A percentile compares a stretch with the other conserved stretches of the same genome.
These are phyloP conservation scores for Romanogobio albipinnatus DNA, from an alignment of 2,113 vertebrate genomes.

Conservation along the genomic window DNA sequence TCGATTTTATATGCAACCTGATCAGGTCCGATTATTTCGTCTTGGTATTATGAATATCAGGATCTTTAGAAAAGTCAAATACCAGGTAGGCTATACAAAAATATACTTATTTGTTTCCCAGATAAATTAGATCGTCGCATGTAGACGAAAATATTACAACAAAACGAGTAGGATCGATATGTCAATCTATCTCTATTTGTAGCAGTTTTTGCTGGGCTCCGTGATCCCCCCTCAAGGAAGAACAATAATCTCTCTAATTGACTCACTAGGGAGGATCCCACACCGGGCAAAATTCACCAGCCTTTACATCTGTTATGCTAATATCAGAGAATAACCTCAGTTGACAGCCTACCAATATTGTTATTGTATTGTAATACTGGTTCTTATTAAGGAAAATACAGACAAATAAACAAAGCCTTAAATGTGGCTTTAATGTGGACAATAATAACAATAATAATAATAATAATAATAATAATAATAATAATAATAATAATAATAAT, in stretches of 20 bases:
- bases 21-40: not conserved
- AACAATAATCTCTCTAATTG: constrained; percentile 99
- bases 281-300: constrained; percentile 80
- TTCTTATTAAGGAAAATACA: not conserved
- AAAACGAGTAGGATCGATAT: constrained; percentile 88
- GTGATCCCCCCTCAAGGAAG: constrained; percentile 96
- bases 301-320: constrained; percentile 91
- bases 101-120: constrained; percentile 56
- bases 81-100: constrained; percentile 50
- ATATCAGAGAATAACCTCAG: constrained; percentile 70
- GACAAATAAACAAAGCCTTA: not conserved
- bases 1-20: not conserved
- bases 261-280: constrained; percentile 96
- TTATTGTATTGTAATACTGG: constrained; percentile 9
- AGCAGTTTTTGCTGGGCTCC: constrained; percentile 81
- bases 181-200: constrained; percentile 91
- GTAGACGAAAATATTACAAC: constrained; percentile 71
- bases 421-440: not conserved
- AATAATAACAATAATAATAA: not conserved
- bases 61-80: not conserved
- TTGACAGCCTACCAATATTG: constrained; percentile 48
- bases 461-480: too few species aligned
- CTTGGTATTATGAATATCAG: not conserved
- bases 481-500: too few species aligned
- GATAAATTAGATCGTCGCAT: constrained; percentile 62